Percentiles rank a stretch among this genome's conserved stretches.
Conservation (phyloP, 1,140 invertebrate genomes). For the Riptortus pedestris region DNA sequence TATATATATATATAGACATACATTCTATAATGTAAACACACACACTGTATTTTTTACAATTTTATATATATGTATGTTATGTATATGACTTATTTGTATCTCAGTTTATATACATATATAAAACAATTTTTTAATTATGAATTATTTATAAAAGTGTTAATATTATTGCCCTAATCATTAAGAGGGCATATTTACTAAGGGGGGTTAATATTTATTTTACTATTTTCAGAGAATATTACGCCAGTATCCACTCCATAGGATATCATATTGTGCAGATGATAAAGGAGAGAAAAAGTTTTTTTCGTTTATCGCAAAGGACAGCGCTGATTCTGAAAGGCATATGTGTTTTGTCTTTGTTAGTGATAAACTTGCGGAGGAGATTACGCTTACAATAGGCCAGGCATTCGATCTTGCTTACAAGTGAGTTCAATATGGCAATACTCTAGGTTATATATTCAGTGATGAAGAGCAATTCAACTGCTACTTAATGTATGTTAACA, state of each 20-base stretch:
- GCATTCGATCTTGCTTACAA: slow-evolving; percentile 95
- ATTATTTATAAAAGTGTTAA: too few relatives aligned
- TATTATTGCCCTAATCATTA: too few relatives aligned
- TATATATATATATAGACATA: too few relatives aligned
- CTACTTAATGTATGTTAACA: too few relatives aligned
- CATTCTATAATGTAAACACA: too few relatives aligned
- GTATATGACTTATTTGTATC: too few relatives aligned
- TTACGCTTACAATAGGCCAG: slow-evolving; percentile 92
- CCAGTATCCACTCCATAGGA: slow-evolving; percentile 92
- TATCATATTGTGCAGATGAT: slow-evolving; percentile 96
- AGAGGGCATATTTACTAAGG: background rate
- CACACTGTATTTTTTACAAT: too few relatives aligned
- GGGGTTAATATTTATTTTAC: background rate
- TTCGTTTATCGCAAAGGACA: slow-evolving; percentile 90
- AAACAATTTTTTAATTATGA: too few relatives aligned
- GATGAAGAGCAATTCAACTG: too few relatives aligned
- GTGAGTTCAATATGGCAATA: slow-evolving; percentile 38
- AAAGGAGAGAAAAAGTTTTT: slow-evolving; percentile 96
- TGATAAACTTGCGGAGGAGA: slow-evolving; percentile 91
- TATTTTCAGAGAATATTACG: slow-evolving; percentile 60
- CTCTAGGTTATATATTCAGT: background rate
- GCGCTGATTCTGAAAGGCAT: slow-evolving; percentile 64
- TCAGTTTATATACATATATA: too few relatives aligned
- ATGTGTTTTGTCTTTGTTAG: slow-evolving; percentile 94
- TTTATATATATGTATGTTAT: too few relatives aligned